Conservation (phyloP, 2,888 invertebrate genomes). For the Molanna angustata region DNA sequence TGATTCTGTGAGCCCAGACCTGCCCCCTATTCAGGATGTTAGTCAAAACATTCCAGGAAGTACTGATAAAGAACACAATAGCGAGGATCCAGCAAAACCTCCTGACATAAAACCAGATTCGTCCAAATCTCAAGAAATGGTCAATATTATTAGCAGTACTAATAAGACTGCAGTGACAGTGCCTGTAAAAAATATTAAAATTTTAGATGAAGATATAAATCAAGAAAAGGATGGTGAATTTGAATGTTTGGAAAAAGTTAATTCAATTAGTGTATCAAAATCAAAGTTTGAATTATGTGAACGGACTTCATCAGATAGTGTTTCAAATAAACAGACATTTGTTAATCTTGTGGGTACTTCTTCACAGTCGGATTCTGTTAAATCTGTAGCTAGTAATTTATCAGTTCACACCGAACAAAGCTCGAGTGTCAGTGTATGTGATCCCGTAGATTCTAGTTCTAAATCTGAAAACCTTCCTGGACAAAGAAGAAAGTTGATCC, state of each 20-base stretch:
- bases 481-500: slow-evolving; percentile 20
- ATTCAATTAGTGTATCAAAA: slow-evolving; percentile 7
- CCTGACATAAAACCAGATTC: slow-evolving; percentile 10
- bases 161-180: slow-evolving; percentile 24
- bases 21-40: neutral
- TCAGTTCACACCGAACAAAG: slow-evolving; percentile 7
- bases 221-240: slow-evolving; percentile 11
- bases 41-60: neutral
- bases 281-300: slow-evolving; percentile 6
- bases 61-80: neutral
- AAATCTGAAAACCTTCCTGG: slow-evolving; percentile 13
- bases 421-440: slow-evolving; percentile 1
- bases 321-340: neutral
- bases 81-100: slow-evolving; percentile 2
- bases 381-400: slow-evolving; percentile 16
- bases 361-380: neutral
- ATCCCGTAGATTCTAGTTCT: slow-evolving; percentile 4
- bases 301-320: slow-evolving; percentile 12
- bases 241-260: neutral
- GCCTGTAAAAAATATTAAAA: slow-evolving; percentile 26
- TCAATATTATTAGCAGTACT: slow-evolving; percentile 24
- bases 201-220: slow-evolving; percentile 16
- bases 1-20: neutral
- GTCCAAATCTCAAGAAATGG: slow-evolving; percentile 12
- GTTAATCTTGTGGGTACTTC: neutral